A percentile compares a stretch with the other conserved stretches of the same genome.
These are phyloP conservation scores for Lacanobia oleracea DNA, from an alignment of 2,888 invertebrate species.

Conservation along the genomic window DNA sequence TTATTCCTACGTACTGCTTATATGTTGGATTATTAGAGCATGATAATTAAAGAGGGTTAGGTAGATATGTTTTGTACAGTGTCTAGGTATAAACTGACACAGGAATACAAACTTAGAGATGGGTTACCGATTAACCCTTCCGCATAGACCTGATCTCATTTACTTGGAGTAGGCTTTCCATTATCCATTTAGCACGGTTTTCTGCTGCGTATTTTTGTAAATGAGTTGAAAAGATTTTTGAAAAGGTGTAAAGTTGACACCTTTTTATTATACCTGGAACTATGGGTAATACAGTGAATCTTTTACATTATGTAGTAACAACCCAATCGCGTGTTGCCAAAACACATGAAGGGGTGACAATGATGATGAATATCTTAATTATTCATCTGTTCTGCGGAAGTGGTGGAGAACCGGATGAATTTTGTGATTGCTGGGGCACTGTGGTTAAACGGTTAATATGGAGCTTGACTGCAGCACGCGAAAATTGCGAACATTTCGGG, in stretches of 20 bases:
- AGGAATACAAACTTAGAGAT: neutral
- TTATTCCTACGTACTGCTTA: neutral
- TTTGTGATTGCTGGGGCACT: constrained; percentile 57
- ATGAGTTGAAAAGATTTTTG: too few relatives aligned
- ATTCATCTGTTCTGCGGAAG: constrained; percentile 42
- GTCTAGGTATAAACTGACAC: neutral
- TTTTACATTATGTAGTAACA: neutral
- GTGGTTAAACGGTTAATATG: constrained; percentile 67
- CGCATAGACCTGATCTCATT: too few relatives aligned
- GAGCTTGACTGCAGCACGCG: constrained; percentile 49
- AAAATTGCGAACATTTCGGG: constrained; percentile 46
- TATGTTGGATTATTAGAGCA: constrained; percentile 22
- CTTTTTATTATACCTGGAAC: too few relatives aligned
- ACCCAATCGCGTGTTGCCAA: neutral
- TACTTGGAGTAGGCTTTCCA: too few relatives aligned
- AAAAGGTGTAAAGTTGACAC: too few relatives aligned
- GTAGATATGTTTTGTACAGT: neutral
- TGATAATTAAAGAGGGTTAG: constrained; percentile 3
- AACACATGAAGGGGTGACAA: constrained; percentile 23
- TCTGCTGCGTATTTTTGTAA: too few relatives aligned
- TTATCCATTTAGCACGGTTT: too few relatives aligned
- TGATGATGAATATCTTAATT: constrained; percentile 53
- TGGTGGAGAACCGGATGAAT: constrained; percentile 59
- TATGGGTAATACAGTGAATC: neutral
- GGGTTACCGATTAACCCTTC: too few relatives aligned